Evolutionary conservation across 1,140 invertebrate genomes (phyloP).

Genomic region (Diachasmimorpha longicaudata): DNA sequence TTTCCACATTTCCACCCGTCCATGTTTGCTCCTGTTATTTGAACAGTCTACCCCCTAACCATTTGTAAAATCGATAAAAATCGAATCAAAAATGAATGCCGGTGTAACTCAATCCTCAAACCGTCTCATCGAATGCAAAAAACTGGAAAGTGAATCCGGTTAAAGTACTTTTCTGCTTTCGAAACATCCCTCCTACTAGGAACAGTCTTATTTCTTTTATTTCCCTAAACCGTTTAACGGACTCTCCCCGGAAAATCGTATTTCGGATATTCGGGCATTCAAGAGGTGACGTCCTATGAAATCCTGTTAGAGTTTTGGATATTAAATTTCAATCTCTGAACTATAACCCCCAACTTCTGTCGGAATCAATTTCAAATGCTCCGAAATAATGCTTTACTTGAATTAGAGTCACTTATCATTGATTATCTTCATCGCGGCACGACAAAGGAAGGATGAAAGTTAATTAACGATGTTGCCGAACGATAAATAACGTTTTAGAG

Average conservation of each 20-base stretch:
- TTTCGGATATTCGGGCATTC: conserved; percentile 47
- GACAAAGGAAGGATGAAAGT: conserved; percentile 39
- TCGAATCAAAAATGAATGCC: conserved; percentile 27
- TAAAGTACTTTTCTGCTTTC: conserved; percentile 35
- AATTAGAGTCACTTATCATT: background rate
- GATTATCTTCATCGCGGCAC: conserved; percentile 1
- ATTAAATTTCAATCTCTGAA: conserved; percentile 45
- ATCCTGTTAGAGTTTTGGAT: conserved; percentile 49
- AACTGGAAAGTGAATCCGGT: conserved; percentile 36
- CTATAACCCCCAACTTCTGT: conserved; percentile 3
- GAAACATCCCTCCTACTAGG: conserved; percentile 16
- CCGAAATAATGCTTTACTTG: background rate
- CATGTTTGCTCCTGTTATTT: background rate
- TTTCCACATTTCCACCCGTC: background rate
- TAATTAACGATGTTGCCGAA: conserved; percentile 48
- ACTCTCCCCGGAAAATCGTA: conserved; percentile 42
- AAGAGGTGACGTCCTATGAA: conserved; percentile 41
- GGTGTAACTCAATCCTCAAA: conserved; percentile 29
- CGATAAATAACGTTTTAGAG: conserved; percentile 51
- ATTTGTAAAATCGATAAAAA: conserved; percentile 11
- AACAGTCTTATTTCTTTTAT: conserved; percentile 2
- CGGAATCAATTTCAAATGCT: background rate
- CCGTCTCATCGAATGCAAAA: conserved; percentile 27
- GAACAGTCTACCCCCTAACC: background rate
- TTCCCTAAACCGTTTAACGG: background rate